Evolutionary conservation across 2,797 vertebrate species (phyloP).

Genomic region (Lophura swinhoii): DNA sequence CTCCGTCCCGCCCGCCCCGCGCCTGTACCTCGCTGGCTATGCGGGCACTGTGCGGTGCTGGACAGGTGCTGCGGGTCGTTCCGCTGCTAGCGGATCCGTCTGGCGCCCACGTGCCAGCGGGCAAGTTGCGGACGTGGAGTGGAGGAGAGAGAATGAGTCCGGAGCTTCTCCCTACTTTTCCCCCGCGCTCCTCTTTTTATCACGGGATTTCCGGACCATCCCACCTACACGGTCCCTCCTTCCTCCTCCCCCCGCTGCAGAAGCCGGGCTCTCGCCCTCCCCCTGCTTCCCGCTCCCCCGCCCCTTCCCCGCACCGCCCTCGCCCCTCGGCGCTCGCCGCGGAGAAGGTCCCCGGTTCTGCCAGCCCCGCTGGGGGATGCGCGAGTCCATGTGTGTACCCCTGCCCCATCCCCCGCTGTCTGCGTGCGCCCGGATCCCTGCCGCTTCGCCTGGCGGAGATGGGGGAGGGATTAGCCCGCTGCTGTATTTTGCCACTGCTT

Average conservation of each 20-base stretch:
- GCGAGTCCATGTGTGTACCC: neutral
- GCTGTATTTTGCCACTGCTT: neutral
- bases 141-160: neutral
- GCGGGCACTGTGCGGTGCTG: neutral
- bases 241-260: constrained; percentile 47
- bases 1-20: no score
- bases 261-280: constrained; percentile 20
- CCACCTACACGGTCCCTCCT: constrained; percentile 63
- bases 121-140: neutral
- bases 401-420: no score
- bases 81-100: neutral
- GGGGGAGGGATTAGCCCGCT: neutral
- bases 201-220: constrained; percentile 77
- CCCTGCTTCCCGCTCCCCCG: neutral
- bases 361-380: neutral
- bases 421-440: neutral
- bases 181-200: constrained; percentile 71
- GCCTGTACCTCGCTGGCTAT: neutral
- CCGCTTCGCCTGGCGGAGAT: neutral
- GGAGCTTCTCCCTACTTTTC: constrained; percentile 45
- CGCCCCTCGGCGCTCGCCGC: neutral
- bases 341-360: neutral
- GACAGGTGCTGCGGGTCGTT: neutral
- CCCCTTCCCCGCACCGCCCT: neutral
- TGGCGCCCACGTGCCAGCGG: neutral